Evolutionary conservation across 2,888 invertebrate species (phyloP), one percentile per base, ranked within the genome.

Genomic region (Tuta absoluta): DNA sequence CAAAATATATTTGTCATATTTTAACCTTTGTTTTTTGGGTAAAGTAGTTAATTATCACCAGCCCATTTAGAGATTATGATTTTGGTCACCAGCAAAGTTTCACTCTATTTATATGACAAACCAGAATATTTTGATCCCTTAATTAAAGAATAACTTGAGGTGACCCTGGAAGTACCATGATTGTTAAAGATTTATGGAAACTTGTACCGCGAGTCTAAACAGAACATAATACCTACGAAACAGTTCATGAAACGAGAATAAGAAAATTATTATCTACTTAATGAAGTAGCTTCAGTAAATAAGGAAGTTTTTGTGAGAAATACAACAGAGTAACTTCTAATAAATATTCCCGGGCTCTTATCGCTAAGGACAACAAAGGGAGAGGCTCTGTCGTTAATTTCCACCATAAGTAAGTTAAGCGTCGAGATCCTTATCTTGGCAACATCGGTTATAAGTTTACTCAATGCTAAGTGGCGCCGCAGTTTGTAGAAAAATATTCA

Each of bases 321-420:
- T 19, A 23, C 19, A 49, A 21, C 10, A 49, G 49, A 49, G 21
- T 49, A 12, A 1, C 3, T 49, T 21, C 21, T 49, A 21, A 23
- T 23, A 49, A 49, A 49, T 45, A 17, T 21, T 21, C 12, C 12
- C 49, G n/a, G 49, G 21, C 49, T 49, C 1, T 49, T 49, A 49
- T 49, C 49, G 49, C 21, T 19, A 49, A 49, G 8, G 49, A 23
- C 49, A 49, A 49, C 49, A 49, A 49, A 49, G 49, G 12, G 21
- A 23, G 21, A n/a, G 45, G 45, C 45, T n/a, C 8, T 49, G 21
- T 49, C 49, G 49, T 49, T 49, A 23, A 67, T 67, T 67, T 28
- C 63, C 58, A 21, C 60, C 51, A 45, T 41, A 57, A 62, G 57
- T 62, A 65, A 60, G 60, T 61, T 63, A 63, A 65, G 49, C 21